These are phyloP conservation scores for Scomberomorus guttatus DNA, from an alignment of 2,797 vertebrate species.

Conservation along the genomic window DNA sequence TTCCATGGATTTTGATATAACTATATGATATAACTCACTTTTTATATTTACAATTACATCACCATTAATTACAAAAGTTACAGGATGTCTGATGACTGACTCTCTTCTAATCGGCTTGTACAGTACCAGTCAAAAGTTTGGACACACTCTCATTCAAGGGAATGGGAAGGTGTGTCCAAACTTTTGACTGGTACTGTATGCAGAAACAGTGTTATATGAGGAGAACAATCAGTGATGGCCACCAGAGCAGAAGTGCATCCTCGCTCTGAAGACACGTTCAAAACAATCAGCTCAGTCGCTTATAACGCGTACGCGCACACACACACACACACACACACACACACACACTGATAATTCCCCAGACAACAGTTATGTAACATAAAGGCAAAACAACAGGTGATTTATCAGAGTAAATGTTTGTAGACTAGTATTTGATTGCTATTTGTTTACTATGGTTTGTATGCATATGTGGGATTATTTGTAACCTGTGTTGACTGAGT, in stretches of 20 bases:
- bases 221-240: neutral
- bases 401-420: slow-evolving; percentile 30
- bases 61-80: neutral
- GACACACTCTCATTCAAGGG: neutral
- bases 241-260: neutral
- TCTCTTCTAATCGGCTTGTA: neutral
- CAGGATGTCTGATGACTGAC: neutral
- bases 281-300: slow-evolving; percentile 21
- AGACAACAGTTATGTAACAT: slow-evolving; percentile 35
- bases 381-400: slow-evolving; percentile 35
- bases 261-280: slow-evolving; percentile 1
- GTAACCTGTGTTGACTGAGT: slow-evolving; percentile 19
- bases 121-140: neutral
- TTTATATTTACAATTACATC: slow-evolving; percentile 1
- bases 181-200: no score
- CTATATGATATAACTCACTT: no score
- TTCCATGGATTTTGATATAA: neutral
- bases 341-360: slow-evolving; percentile 22
- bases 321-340: slow-evolving; percentile 21
- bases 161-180: no score
- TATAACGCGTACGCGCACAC: slow-evolving; percentile 9
- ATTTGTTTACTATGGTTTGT: slow-evolving; percentile 46
- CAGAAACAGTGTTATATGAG: neutral
- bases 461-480: slow-evolving; percentile 42
- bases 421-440: slow-evolving; percentile 22